Conservation (phyloP, 2,888 invertebrate species). For the Amphipyra tragopoginis region DNA sequence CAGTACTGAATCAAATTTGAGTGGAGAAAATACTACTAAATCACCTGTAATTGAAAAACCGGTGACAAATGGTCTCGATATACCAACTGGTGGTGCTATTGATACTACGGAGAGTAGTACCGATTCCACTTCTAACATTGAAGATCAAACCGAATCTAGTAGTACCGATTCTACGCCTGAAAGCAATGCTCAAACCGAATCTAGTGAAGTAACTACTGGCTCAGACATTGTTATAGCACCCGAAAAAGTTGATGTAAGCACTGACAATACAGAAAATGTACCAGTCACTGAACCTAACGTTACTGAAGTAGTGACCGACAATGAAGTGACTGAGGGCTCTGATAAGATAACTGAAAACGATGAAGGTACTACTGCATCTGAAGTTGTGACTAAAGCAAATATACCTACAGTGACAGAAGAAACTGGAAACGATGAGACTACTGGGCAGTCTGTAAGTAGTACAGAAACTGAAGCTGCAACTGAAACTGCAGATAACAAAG, state of each 20-base stretch:
- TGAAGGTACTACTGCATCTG: no score
- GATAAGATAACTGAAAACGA: neutral
- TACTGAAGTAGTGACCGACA: neutral
- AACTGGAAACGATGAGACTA: neutral
- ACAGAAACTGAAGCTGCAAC: neutral
- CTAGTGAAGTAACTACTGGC: neutral
- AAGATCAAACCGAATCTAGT: no score
- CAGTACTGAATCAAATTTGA: no score
- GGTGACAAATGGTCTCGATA: no score
- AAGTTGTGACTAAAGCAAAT: no score
- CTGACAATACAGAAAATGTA: neutral
- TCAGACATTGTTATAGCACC: conserved; percentile 6
- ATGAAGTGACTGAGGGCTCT: neutral
- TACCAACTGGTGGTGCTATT: no score
- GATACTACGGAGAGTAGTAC: no score
- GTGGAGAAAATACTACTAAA: no score
- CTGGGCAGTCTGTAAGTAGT: neutral
- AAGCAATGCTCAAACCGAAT: no score
- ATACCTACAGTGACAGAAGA: neutral
- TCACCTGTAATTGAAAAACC: no score
- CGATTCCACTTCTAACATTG: no score
- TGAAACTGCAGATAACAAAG: neutral
- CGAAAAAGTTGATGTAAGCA: conserved; percentile 13
- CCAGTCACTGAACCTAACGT: neutral
- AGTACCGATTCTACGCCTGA: no score